These are phyloP conservation scores for Ciconia boyciana DNA, from an alignment of 2,113 vertebrate species.

Conservation along the genomic window DNA sequence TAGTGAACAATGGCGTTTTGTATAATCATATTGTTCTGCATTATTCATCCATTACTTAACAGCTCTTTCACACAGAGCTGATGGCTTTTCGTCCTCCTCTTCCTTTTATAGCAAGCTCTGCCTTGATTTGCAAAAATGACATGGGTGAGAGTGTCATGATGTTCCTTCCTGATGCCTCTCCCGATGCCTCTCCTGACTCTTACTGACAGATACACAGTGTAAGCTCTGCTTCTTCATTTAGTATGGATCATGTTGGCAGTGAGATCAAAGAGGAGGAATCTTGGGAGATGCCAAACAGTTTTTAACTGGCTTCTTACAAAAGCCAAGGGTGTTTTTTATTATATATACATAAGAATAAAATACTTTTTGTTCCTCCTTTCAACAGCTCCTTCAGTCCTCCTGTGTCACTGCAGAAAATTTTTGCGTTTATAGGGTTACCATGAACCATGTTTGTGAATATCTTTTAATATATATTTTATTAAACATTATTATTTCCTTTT, in stretches of 20 bases:
- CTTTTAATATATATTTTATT: background rate
- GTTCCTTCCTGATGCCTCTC: slow-evolving; percentile 27
- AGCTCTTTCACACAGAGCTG: background rate
- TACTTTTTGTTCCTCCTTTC: background rate
- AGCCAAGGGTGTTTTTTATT: background rate
- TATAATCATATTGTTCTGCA: background rate
- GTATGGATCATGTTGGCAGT: slow-evolving; percentile 41
- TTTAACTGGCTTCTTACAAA: slow-evolving; percentile 32
- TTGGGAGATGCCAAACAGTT: slow-evolving; percentile 32
- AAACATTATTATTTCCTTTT: background rate
- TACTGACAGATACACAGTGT: slow-evolving; percentile 23
- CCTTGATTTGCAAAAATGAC: slow-evolving; percentile 14
- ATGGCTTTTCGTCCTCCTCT: background rate
- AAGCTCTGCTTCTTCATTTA: slow-evolving; percentile 44
- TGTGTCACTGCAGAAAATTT: background rate
- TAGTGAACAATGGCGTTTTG: background rate
- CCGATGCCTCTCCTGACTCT: background rate
- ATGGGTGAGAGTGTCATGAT: slow-evolving; percentile 11
- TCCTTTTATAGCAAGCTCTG: background rate
- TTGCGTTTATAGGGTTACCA: background rate
- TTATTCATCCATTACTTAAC: slow-evolving; percentile 1
- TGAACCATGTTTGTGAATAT: background rate
- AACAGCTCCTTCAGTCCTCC: background rate
- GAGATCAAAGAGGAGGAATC: slow-evolving; percentile 43
- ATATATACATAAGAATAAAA: background rate